phyloP scores from a whole-genome alignment of 2,113 vertebrate genomes.

The Gadus macrocephalus region DNA sequence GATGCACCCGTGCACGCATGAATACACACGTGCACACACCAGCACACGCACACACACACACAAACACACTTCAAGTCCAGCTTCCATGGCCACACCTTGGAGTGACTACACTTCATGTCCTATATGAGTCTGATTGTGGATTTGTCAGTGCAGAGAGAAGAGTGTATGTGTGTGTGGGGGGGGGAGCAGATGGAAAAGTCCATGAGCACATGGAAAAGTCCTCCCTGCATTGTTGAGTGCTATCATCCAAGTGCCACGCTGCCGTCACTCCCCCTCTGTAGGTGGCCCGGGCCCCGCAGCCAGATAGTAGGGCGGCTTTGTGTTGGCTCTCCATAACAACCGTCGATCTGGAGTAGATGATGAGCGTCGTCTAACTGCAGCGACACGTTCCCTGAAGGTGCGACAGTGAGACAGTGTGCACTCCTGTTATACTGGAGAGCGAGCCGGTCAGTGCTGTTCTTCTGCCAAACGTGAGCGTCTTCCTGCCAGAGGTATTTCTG shows the following conservation, averaged over 20 bases:
- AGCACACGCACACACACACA: conserved; percentile 5
- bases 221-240: conserved; percentile 36
- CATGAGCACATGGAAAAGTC: conserved; percentile 50
- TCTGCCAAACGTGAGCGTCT: too few species aligned
- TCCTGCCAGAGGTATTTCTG: too few species aligned
- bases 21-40: conserved; percentile 14
- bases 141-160: conserved; percentile 36
- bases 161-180: too few species aligned
- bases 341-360: too few species aligned
- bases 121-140: conserved; percentile 46
- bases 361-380: too few species aligned
- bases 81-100: conserved; percentile 49
- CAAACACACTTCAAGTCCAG: conserved; percentile 14
- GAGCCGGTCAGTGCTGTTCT: too few species aligned
- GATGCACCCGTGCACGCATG: not conserved
- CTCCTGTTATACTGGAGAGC: too few species aligned
- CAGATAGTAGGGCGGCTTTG: conserved; percentile 39
- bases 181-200: too few species aligned
- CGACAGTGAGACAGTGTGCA: too few species aligned
- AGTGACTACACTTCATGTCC: conserved; percentile 49
- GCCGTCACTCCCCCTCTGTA: conserved; percentile 27
- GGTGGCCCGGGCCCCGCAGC: conserved; percentile 29
- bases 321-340: too few species aligned
- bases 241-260: conserved; percentile 37
- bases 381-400: too few species aligned